Percentiles rank a stretch among this genome's conserved stretches.
phyloP scores from a whole-genome alignment of 1,140 invertebrate genomes.

The Drosophila leontia region DNA sequence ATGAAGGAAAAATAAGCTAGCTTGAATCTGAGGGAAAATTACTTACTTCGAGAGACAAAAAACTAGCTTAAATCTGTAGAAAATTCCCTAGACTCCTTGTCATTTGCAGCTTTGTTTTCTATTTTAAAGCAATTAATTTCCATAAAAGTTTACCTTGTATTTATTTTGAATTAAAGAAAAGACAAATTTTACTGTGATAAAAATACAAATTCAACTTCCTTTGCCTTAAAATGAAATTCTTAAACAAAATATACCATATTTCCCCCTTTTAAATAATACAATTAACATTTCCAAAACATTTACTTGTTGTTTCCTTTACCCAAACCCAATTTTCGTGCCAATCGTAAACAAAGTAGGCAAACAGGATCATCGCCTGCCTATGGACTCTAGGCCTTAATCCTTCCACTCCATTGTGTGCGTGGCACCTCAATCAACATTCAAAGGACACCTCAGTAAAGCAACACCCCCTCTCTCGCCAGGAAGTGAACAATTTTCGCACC shows the following conservation, averaged over 20 bases:
- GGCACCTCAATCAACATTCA: conserved; percentile 61
- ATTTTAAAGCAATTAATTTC: neutral
- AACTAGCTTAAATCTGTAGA: too few relatives aligned
- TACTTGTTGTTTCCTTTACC: neutral
- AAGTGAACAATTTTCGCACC: conserved; percentile 65
- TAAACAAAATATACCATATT: neutral
- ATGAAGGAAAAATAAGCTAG: neutral
- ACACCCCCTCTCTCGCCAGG: conserved; percentile 16
- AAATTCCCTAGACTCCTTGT: neutral
- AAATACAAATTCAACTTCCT: neutral
- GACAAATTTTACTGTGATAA: neutral
- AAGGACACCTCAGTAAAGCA: conserved; percentile 48
- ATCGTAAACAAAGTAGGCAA: conserved; percentile 37
- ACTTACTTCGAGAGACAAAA: neutral
- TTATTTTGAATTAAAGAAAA: too few relatives aligned
- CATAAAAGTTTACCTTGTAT: neutral
- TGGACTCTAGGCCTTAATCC: conserved; percentile 42
- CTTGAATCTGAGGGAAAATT: neutral
- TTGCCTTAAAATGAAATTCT: neutral
- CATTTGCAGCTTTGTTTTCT: neutral
- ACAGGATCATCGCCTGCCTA: conserved; percentile 20
- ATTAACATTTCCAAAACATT: conserved; percentile 8
- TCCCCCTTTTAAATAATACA: neutral
- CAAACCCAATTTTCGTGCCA: conserved; percentile 44
- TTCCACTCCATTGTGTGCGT: conserved; percentile 40